phyloP scores from a whole-genome alignment of 1,140 invertebrate species.

The Cyclina sinensis region DNA sequence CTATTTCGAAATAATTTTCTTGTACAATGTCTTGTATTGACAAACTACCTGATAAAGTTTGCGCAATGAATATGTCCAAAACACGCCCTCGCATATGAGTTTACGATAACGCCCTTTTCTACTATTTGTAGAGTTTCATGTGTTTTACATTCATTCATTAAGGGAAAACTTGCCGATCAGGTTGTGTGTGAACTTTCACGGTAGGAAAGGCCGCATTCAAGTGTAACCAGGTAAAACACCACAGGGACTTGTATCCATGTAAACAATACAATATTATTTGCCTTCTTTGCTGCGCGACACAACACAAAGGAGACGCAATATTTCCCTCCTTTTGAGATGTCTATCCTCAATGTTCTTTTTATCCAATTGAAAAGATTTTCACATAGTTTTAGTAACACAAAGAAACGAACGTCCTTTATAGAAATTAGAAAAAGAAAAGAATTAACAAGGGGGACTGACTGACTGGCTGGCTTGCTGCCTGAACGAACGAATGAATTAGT shows the following conservation, averaged over 20 bases:
- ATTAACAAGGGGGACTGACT: too few relatives aligned
- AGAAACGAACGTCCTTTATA: too few relatives aligned
- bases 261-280: too few relatives aligned
- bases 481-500: too few relatives aligned
- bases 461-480: too few relatives aligned
- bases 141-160: neutral
- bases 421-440: too few relatives aligned
- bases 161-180: constrained; percentile 4
- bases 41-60: neutral
- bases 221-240: neutral
- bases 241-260: neutral
- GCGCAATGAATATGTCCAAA: neutral
- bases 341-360: too few relatives aligned
- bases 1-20: constrained; percentile 20
- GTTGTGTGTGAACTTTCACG: constrained; percentile 21
- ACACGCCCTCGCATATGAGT: constrained; percentile 1
- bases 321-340: too few relatives aligned
- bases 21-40: neutral
- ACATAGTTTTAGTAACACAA: too few relatives aligned
- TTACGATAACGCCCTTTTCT: neutral
- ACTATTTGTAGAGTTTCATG: neutral
- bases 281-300: too few relatives aligned
- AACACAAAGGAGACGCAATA: too few relatives aligned
- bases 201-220: neutral
- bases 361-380: too few relatives aligned